These are phyloP conservation scores for Alces alces DNA, from an alignment of 2,113 vertebrate species.

Conservation along the genomic window DNA sequence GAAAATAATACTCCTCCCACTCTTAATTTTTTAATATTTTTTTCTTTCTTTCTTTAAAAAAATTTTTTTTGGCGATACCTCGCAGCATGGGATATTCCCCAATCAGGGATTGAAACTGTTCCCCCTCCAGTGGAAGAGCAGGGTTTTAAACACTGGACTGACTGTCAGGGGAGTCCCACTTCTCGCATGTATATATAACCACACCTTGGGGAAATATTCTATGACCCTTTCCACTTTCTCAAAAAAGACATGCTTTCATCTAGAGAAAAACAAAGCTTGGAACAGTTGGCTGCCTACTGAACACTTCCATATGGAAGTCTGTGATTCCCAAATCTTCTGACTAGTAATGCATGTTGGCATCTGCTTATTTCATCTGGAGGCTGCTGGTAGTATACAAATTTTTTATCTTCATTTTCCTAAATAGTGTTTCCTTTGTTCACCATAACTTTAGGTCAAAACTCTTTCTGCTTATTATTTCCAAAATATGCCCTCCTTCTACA, in stretches of 20 bases:
- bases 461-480: background rate
- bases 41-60: background rate
- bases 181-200: no score
- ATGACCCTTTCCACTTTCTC: background rate
- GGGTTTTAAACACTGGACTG: background rate
- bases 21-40: background rate
- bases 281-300: background rate
- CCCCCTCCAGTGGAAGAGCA: background rate
- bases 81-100: background rate
- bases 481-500: background rate
- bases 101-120: background rate
- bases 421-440: background rate
- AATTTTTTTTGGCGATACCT: background rate
- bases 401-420: background rate
- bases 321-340: slow-evolving; percentile 5
- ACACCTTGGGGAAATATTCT: background rate
- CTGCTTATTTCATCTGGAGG: background rate
- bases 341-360: background rate
- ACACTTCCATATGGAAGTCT: background rate
- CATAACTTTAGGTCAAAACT: background rate
- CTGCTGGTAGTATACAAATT: background rate
- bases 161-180: background rate
- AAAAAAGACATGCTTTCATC: background rate
- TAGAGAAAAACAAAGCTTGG: background rate
- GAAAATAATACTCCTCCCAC: background rate